Base-by-base conservation (phyloP, 1,140 invertebrate genomes). In the Psix sp. region DNA sequence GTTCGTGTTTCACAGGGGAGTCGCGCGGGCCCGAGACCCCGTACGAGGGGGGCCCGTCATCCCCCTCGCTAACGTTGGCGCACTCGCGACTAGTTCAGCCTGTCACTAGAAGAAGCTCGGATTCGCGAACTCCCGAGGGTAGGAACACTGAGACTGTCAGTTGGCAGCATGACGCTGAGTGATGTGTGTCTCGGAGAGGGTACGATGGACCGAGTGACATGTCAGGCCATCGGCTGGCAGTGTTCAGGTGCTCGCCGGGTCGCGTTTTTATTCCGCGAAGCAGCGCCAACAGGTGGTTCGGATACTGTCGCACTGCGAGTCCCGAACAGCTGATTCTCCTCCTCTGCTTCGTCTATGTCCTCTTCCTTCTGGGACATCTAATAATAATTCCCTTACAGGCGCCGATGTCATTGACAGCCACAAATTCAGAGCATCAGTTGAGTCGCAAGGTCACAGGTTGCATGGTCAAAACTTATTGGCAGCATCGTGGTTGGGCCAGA, bases 261-360 rank as follows among this genome's bases (percentile, higher is more conserved):
- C 9, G 15, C 68, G 73, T 81, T 83, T 80, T 80, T 79, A 74
- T 74, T 76, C 77, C 79, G 80, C 80, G 76, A 80, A 77, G 74
- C 21, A 5, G n/a, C 74, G 76, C 81, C 82, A 84, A 84, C 82
- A 84, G 82, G 82, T 83, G 82, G 82, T 84, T 81, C 20, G 38
- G 33, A 39, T 39, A 9, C 24, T 42, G 67, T 40, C 52, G 65
- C 39, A 56, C 40, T 38, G 59, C 31, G 15, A 46, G 4, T 0
- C 35, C 24, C 5, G 67, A 77, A 73, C 77, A 74, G 77, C 78
- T 75, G 75, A 78, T 54, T 45, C 18, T 54, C 33, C 54, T 52
- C 52, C 42, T 26, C 39, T 10, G 48, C 29, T 46, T 48, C 52
- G 42, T 29, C 46, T 36, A 43, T 38, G 38, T 43, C 14, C 35